Evolutionary conservation across 1,140 invertebrate genomes (phyloP).

Genomic region (Nasonia giraulti): DNA sequence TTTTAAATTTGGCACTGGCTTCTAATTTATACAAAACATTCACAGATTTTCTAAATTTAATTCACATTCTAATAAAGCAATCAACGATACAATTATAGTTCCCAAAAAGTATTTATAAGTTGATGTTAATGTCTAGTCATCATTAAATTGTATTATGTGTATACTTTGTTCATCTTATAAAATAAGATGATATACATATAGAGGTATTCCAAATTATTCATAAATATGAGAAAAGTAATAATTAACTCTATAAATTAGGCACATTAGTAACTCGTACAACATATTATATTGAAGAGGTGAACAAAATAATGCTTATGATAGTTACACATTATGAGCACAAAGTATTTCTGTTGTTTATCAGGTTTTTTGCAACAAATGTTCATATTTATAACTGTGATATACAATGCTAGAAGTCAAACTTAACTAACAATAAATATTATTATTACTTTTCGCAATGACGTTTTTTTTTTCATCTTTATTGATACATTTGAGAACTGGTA

Average conservation of each 20-base stretch:
- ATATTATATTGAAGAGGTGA: constrained; percentile 3
- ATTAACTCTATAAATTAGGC: constrained; percentile 49
- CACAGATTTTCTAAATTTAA: neutral
- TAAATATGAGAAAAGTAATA: constrained; percentile 7
- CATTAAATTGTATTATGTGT: constrained; percentile 3
- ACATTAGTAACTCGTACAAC: constrained; percentile 49
- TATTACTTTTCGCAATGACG: constrained; percentile 55
- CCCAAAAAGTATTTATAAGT: neutral
- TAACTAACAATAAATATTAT: constrained; percentile 60
- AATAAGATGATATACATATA: neutral
- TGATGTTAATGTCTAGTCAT: neutral
- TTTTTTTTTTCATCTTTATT: constrained; percentile 27
- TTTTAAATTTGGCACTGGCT: constrained; percentile 38
- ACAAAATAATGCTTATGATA: neutral
- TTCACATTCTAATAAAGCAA: neutral
- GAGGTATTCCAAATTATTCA: neutral
- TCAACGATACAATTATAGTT: neutral
- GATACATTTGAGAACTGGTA: constrained; percentile 26
- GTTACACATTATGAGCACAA: constrained; percentile 1
- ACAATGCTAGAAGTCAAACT: constrained; percentile 55
- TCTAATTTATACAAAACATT: constrained; percentile 29
- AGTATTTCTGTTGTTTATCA: constrained; percentile 38
- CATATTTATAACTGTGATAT: constrained; percentile 52
- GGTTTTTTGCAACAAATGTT: constrained; percentile 53
- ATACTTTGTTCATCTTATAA: neutral